A percentile compares a stretch with the other conserved stretches of the same genome.
These are phyloP conservation scores for Drosophila nebulosa DNA, from an alignment of 1,140 invertebrate species.

Conservation along the genomic window DNA sequence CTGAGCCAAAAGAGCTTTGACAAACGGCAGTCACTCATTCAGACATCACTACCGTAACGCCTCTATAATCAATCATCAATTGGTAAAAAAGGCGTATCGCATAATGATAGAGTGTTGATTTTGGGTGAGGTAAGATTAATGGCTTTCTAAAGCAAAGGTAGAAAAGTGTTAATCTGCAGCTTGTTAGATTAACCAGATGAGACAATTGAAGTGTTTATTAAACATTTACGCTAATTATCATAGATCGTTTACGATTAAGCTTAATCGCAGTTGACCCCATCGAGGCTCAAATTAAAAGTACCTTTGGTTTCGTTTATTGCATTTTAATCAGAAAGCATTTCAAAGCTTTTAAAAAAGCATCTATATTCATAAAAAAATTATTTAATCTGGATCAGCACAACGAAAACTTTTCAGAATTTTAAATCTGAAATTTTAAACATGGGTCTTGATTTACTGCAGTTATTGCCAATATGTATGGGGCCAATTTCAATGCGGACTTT, in stretches of 20 bases:
- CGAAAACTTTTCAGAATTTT: too few species aligned
- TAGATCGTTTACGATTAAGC: neutral
- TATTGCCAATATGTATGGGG: too few species aligned
- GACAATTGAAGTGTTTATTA: neutral
- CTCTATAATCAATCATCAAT: constrained; percentile 22
- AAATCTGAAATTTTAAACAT: too few species aligned
- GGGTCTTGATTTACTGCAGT: too few species aligned
- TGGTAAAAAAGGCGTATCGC: neutral
- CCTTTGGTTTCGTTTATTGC: too few species aligned
- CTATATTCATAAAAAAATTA: too few species aligned
- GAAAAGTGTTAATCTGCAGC: neutral
- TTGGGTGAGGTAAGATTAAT: neutral
- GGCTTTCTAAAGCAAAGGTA: neutral
- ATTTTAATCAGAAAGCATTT: too few species aligned
- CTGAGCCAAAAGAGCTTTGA: constrained; percentile 37
- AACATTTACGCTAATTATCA: neutral
- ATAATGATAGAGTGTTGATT: neutral
- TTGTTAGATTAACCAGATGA: neutral
- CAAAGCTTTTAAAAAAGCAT: too few species aligned
- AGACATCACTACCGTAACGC: constrained; percentile 17
- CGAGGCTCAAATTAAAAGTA: too few species aligned
- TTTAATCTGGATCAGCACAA: too few species aligned
- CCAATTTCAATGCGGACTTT: too few species aligned
- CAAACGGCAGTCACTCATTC: constrained; percentile 48
- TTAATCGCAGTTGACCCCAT: neutral